A percentile compares a stretch with the other conserved stretches of the same genome.
Conservation (phyloP, 2,888 invertebrate species). For the Nomada ferruginata region DNA sequence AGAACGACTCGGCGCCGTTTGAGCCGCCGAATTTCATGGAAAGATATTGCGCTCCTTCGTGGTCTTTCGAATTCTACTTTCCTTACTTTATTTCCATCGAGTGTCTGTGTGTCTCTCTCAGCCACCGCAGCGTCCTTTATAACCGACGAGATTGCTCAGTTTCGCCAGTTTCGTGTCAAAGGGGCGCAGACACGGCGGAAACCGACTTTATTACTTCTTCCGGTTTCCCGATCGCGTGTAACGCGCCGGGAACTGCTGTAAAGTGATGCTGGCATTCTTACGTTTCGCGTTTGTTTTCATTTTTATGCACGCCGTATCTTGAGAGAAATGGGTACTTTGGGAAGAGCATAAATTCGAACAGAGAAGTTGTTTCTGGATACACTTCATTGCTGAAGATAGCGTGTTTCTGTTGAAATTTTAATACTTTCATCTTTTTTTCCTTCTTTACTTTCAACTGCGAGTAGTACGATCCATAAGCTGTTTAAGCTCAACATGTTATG, state of each 20-base stretch:
- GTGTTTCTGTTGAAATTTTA: too few relatives aligned
- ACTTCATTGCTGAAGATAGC: too few relatives aligned
- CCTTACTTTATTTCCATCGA: slow-evolving; percentile 40
- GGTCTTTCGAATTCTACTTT: slow-evolving; percentile 58
- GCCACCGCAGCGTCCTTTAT: slow-evolving; percentile 41
- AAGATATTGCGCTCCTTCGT: slow-evolving; percentile 70
- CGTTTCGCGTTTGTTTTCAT: background rate
- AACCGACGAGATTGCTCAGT: slow-evolving; percentile 61
- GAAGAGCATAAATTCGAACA: too few relatives aligned
- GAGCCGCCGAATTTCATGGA: slow-evolving; percentile 72
- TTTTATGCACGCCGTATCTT: background rate
- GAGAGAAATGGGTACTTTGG: too few relatives aligned
- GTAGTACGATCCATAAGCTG: too few relatives aligned
- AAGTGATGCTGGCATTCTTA: background rate
- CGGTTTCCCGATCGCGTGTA: slow-evolving; percentile 38
- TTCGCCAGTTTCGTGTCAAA: slow-evolving; percentile 61
- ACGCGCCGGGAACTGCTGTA: slow-evolving; percentile 3
- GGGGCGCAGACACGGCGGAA: slow-evolving; percentile 36
- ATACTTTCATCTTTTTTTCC: too few relatives aligned
- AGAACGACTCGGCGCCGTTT: slow-evolving; percentile 50
- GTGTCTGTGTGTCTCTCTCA: slow-evolving; percentile 47
- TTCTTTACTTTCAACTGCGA: too few relatives aligned
- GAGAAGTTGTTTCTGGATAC: background rate
- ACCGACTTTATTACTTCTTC: slow-evolving; percentile 70
- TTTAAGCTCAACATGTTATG: too few relatives aligned